Percentiles rank a stretch among this genome's conserved stretches.
phyloP scores from a whole-genome alignment of 2,888 invertebrate species.

The Synergus itoensis region DNA sequence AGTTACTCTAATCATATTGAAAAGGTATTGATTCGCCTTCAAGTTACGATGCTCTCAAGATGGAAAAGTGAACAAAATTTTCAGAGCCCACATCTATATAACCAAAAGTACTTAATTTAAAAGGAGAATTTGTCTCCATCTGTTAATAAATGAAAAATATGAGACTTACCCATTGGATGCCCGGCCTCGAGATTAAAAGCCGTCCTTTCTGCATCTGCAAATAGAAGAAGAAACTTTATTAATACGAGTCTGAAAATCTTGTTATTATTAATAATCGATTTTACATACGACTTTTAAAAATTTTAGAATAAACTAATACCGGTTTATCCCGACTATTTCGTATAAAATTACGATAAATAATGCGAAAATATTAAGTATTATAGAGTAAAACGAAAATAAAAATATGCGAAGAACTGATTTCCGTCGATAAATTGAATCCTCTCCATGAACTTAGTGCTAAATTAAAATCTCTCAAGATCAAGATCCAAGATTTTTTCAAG shows the following conservation, averaged over 20 bases:
- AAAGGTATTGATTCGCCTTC: conserved; percentile 20
- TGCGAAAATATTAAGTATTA: background rate
- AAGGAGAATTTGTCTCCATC: too few relatives aligned
- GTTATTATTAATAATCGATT: background rate
- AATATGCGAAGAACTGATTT: background rate
- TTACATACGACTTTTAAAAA: background rate
- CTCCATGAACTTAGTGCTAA: conserved; percentile 24
- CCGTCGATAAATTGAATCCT: conserved; percentile 24
- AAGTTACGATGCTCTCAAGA: conserved; percentile 16
- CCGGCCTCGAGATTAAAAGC: conserved; percentile 61
- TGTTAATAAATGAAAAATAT: background rate
- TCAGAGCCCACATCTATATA: background rate
- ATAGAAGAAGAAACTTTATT: conserved; percentile 46
- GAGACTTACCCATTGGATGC: conserved; percentile 70
- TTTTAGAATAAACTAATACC: background rate
- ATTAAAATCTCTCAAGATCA: conserved; percentile 21
- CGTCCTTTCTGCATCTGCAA: conserved; percentile 65
- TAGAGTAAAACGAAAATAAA: conserved; percentile 18
- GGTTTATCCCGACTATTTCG: background rate
- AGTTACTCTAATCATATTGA: conserved; percentile 29
- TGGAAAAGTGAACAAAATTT: conserved; percentile 31
- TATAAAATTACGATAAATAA: conserved; percentile 19
- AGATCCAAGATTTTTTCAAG: conserved; percentile 17
- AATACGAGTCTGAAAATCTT: background rate
- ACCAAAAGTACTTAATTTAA: background rate